phyloP scores from a whole-genome alignment of 2,888 invertebrate genomes.

The Brachyopa scutellaris region DNA sequence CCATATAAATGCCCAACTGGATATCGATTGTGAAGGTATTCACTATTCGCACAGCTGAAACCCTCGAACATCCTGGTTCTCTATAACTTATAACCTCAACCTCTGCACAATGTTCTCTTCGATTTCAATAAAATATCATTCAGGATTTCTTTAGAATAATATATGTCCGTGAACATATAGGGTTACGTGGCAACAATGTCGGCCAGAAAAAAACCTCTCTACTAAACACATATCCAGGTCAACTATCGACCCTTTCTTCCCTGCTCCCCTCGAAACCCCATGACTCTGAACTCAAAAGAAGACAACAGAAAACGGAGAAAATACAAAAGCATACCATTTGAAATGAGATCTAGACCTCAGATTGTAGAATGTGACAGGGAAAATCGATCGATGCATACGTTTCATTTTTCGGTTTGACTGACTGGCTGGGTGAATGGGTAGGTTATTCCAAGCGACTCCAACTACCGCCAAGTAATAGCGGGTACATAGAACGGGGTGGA shows the following conservation, averaged over 20 bases:
- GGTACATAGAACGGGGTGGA: slow-evolving; percentile 4
- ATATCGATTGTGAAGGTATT: slow-evolving; percentile 44
- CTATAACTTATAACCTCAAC: slow-evolving; percentile 55
- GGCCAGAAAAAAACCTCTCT: slow-evolving; percentile 18
- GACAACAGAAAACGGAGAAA: background rate
- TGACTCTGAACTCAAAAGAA: background rate
- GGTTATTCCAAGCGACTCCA: background rate
- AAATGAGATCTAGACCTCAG: slow-evolving; percentile 28
- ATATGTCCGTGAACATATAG: slow-evolving; percentile 51
- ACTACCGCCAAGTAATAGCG: slow-evolving; percentile 11
- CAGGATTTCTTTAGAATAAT: slow-evolving; percentile 44
- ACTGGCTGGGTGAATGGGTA: slow-evolving; percentile 14
- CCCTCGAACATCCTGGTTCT: slow-evolving; percentile 40
- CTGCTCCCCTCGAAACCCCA: background rate
- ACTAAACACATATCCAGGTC: slow-evolving; percentile 54
- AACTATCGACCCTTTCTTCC: slow-evolving; percentile 59
- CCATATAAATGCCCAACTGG: slow-evolving; percentile 12
- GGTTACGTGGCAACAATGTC: slow-evolving; percentile 59
- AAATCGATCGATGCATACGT: slow-evolving; percentile 63
- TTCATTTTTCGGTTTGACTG: too few relatives aligned
- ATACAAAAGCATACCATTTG: slow-evolving; percentile 27
- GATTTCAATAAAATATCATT: slow-evolving; percentile 22
- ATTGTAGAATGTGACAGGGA: slow-evolving; percentile 2
- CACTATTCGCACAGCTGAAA: slow-evolving; percentile 1
- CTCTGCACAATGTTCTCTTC: slow-evolving; percentile 10